Evolutionary conservation across 1,140 invertebrate genomes (phyloP).

Genomic region (Zaprionus nigranus): DNA sequence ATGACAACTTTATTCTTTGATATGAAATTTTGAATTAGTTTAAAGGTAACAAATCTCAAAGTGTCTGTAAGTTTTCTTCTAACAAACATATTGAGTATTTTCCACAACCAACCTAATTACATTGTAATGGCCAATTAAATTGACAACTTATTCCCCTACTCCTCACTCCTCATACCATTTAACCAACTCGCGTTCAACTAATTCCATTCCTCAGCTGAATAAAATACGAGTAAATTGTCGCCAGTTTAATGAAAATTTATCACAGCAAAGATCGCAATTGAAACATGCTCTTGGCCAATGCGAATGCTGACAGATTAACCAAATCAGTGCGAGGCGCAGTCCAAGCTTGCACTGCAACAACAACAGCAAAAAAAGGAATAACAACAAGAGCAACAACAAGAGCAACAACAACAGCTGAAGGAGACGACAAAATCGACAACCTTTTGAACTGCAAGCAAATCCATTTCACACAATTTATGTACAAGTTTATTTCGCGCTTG

Average conservation of each 20-base stretch:
- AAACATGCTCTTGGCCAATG: slow-evolving; percentile 45
- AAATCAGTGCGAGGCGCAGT: slow-evolving; percentile 51
- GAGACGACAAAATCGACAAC: slow-evolving; percentile 68
- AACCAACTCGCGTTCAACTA: not conserved
- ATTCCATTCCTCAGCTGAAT: not conserved
- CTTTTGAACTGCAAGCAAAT: slow-evolving; percentile 82
- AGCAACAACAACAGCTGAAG: slow-evolving; percentile 29
- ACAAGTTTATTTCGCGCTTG: slow-evolving; percentile 81
- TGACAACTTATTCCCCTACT: not conserved
- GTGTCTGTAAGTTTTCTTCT: too few species aligned
- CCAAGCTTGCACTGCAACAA: slow-evolving; percentile 23
- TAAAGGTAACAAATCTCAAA: too few species aligned
- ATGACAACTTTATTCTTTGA: too few species aligned
- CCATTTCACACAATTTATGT: slow-evolving; percentile 82
- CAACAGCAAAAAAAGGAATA: slow-evolving; percentile 21
- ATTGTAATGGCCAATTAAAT: not conserved
- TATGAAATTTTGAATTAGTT: too few species aligned
- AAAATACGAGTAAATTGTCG: slow-evolving; percentile 28
- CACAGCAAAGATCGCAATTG: slow-evolving; percentile 51
- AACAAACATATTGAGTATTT: not conserved
- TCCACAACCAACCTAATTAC: not conserved
- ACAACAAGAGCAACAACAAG: slow-evolving; percentile 10
- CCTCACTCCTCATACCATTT: not conserved
- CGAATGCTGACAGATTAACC: slow-evolving; percentile 66
- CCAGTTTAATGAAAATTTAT: slow-evolving; percentile 77